These are phyloP conservation scores for Bombus fervidus DNA, from an alignment of 1,140 invertebrate genomes.

Conservation along the genomic window DNA sequence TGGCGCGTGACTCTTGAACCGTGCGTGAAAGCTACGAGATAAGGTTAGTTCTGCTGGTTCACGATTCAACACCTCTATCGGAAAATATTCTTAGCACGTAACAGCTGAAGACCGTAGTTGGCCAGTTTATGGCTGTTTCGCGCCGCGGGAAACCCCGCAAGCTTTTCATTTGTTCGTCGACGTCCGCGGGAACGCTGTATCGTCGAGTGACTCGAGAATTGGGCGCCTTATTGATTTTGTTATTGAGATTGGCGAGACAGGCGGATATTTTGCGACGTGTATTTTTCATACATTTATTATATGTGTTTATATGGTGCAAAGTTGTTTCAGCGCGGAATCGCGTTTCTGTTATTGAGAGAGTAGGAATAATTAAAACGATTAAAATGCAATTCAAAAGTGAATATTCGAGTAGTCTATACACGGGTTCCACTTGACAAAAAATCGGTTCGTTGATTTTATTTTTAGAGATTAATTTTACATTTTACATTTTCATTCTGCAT, in stretches of 20 bases:
- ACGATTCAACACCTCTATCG: background rate
- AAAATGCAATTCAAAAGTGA: too few relatives aligned
- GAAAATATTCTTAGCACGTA: constrained; percentile 11
- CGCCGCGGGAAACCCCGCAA: background rate
- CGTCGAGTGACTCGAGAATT: background rate
- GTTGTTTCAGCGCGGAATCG: too few relatives aligned
- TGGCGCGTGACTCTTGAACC: constrained; percentile 25
- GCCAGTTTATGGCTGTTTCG: constrained; percentile 3
- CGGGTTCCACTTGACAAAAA: too few relatives aligned
- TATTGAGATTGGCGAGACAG: background rate
- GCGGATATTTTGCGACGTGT: background rate
- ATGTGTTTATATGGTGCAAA: too few relatives aligned
- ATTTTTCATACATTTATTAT: too few relatives aligned
- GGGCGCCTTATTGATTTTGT: background rate
- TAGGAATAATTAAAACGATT: too few relatives aligned
- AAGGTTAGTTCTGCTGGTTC: background rate
- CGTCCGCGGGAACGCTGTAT: too few relatives aligned
- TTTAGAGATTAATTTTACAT: too few relatives aligned
- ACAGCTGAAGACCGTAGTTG: background rate
- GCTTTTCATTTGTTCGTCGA: background rate
- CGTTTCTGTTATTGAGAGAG: too few relatives aligned
- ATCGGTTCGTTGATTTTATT: too few relatives aligned
- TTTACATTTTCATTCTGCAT: too few relatives aligned
- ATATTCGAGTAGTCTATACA: too few relatives aligned
- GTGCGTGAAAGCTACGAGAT: constrained; percentile 19